Conservation (phyloP, 2,888 invertebrate genomes). For the Machimus atricapillus region DNA sequence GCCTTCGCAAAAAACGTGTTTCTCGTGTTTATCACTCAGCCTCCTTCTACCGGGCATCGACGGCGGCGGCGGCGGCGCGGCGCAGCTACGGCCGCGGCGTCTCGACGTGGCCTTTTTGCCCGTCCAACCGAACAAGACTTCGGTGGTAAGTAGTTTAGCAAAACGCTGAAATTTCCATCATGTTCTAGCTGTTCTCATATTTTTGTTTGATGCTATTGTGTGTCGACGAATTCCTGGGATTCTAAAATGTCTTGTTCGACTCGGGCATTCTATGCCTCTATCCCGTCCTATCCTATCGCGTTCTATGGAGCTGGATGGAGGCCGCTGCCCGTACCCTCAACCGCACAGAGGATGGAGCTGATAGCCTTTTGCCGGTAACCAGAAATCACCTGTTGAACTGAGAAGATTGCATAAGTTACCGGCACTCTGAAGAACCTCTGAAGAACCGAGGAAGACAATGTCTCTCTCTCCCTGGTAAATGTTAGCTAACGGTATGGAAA, state of each 20-base stretch:
- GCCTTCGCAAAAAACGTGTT: conserved; percentile 16
- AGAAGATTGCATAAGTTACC: conserved; percentile 31
- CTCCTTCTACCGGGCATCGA: background rate
- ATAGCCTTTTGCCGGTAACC: conserved; percentile 11
- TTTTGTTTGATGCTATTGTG: conserved; percentile 33
- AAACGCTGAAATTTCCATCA: conserved; percentile 28
- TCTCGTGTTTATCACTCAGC: conserved; percentile 1
- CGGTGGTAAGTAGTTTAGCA: conserved; percentile 28
- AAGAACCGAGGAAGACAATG: background rate
- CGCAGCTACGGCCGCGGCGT: background rate
- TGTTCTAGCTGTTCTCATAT: conserved; percentile 32
- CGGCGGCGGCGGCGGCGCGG: background rate
- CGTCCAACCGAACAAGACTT: background rate
- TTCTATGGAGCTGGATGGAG: background rate
- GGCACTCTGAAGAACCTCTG: background rate
- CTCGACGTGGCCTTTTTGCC: background rate
- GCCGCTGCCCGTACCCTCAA: background rate
- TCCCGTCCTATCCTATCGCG: background rate
- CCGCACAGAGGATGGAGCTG: background rate
- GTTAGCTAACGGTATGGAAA: conserved; percentile 16
- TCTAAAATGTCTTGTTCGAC: background rate
- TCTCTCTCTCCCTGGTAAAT: background rate
- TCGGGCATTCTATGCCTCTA: background rate
- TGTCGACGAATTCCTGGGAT: conserved; percentile 24
- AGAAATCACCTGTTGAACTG: conserved; percentile 35